Conservation (phyloP, 2,888 invertebrate genomes). For the Coremacera marginata region DNA sequence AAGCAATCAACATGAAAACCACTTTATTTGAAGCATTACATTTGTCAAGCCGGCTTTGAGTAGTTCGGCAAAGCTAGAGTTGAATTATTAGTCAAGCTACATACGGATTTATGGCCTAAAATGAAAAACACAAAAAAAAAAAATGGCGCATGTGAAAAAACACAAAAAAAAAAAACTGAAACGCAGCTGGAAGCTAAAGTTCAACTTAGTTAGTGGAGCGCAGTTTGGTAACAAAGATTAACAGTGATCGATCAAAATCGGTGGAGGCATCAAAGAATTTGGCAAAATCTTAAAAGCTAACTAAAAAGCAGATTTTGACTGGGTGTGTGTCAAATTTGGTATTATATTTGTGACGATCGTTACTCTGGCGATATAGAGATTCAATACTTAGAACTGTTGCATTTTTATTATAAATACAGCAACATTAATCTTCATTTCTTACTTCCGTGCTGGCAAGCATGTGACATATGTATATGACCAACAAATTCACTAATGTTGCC, state of each 20-base stretch:
- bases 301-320: neutral
- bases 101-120: neutral
- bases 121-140: neutral
- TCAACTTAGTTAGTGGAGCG: neutral
- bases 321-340: neutral
- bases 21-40: neutral
- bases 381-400: neutral
- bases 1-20: conserved; percentile 5
- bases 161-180: no score
- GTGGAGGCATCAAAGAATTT: neutral
- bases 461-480: neutral
- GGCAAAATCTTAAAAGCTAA: no score
- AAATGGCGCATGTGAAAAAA: neutral
- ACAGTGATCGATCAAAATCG: conserved; percentile 20
- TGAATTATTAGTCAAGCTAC: neutral
- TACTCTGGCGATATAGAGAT: neutral
- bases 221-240: conserved; percentile 15
- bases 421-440: neutral
- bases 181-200: conserved; percentile 29
- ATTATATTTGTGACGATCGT: neutral
- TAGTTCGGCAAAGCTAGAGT: neutral
- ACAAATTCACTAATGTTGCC: conserved; percentile 39
- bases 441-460: conserved; percentile 6
- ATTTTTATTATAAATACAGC: neutral
- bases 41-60: neutral